Evolutionary conservation across 2,888 invertebrate genomes (phyloP).

Genomic region (Eupeodes luniger): DNA sequence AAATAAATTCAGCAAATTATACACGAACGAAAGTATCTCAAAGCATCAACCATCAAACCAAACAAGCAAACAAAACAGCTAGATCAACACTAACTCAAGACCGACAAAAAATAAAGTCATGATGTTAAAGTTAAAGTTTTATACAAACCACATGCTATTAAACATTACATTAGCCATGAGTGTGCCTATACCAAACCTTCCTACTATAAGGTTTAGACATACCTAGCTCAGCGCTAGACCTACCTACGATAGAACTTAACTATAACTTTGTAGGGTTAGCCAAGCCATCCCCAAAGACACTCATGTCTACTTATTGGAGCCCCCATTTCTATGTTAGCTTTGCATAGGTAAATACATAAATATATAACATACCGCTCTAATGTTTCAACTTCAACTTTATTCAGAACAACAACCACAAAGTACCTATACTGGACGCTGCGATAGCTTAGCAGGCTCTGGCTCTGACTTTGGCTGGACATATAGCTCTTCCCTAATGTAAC

Average conservation of each 20-base stretch:
- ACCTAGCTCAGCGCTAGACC: conserved; percentile 7
- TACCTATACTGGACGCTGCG: conserved; percentile 8
- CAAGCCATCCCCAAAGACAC: conserved; percentile 28
- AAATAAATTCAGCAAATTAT: conserved; percentile 41
- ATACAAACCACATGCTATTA: conserved; percentile 56
- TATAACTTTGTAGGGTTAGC: conserved; percentile 23
- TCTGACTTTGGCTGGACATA: not conserved
- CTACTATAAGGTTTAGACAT: not conserved
- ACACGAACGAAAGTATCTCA: not conserved
- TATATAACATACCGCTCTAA: conserved; percentile 44
- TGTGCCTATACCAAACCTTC: not conserved
- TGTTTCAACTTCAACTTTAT: conserved; percentile 65
- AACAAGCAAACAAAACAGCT: conserved; percentile 32
- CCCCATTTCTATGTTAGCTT: conserved; percentile 1
- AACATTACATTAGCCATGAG: conserved; percentile 53
- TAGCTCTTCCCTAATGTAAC: conserved; percentile 29
- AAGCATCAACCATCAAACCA: conserved; percentile 3
- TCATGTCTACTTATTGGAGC: conserved; percentile 40
- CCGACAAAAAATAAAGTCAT: not conserved
- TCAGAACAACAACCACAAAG: conserved; percentile 50
- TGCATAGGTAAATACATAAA: not conserved
- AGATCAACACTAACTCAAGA: conserved; percentile 47
- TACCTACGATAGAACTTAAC: not conserved
- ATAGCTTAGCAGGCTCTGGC: not conserved
- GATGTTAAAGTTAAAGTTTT: conserved; percentile 21